Evolutionary conservation across 2,888 invertebrate species (phyloP).

Genomic region (Trichacis sp.): DNA sequence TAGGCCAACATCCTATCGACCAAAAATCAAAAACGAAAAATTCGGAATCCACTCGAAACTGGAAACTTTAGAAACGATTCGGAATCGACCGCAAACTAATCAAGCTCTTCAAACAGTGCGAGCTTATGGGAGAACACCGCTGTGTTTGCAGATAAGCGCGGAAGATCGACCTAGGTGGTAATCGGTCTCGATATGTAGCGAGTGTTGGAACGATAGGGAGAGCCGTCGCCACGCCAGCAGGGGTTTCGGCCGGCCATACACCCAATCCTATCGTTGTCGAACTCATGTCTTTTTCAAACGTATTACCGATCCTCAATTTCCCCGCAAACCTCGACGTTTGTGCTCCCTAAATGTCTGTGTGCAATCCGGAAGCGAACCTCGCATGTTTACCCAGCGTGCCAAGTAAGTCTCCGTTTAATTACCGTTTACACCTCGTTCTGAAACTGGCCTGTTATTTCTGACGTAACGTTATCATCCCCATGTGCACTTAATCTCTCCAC

Average conservation of each 20-base stretch:
- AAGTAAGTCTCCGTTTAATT: constrained; percentile 42
- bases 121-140: constrained; percentile 34
- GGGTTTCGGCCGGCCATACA: constrained; percentile 47
- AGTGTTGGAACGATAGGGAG: constrained; percentile 46
- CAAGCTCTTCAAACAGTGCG: constrained; percentile 10
- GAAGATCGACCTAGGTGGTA: constrained; percentile 44
- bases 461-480: constrained; percentile 24
- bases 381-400: constrained; percentile 43
- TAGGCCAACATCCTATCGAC: too few relatives aligned
- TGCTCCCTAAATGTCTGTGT: constrained; percentile 21
- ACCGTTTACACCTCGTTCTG: constrained; percentile 27
- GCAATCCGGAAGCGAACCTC: constrained; percentile 41
- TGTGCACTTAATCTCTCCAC: not conserved
- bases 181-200: constrained; percentile 48
- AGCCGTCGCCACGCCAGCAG: constrained; percentile 28
- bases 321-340: not conserved
- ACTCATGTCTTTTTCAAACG: constrained; percentile 51
- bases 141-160: constrained; percentile 46
- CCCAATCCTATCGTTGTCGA: constrained; percentile 55
- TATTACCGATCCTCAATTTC: constrained; percentile 1
- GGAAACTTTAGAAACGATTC: not conserved
- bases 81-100: not conserved
- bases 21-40: too few relatives aligned
- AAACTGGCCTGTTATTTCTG: constrained; percentile 11
- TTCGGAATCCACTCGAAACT: too few relatives aligned